Percentiles rank a stretch among this genome's conserved stretches.
Evolutionary conservation across 2,113 vertebrate genomes (phyloP).

Genomic region (Oncorhynchus nerka): DNA sequence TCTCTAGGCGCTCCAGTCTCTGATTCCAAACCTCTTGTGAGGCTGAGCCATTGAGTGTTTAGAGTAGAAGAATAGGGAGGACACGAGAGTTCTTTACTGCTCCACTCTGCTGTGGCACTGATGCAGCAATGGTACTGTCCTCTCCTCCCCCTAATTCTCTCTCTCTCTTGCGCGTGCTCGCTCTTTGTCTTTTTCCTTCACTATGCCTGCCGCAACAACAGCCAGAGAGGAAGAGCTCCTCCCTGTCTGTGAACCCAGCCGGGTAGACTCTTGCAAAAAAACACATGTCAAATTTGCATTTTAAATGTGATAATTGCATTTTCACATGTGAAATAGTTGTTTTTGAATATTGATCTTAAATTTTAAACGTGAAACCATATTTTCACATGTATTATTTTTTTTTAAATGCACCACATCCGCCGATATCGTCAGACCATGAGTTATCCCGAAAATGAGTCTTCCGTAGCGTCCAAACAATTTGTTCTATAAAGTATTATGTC

Average conservation of each 20-base stretch:
- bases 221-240: constrained; percentile 11
- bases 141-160: neutral
- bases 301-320: too few species aligned
- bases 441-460: too few species aligned
- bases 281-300: neutral
- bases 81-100: constrained; percentile 15
- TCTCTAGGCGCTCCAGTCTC: constrained; percentile 1
- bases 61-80: constrained; percentile 11
- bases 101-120: constrained; percentile 49
- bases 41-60: neutral
- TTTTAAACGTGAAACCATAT: too few species aligned
- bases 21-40: constrained; percentile 2
- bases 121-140: constrained; percentile 27
- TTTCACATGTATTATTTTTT: too few species aligned
- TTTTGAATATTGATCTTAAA: too few species aligned
- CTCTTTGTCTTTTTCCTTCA: constrained; percentile 13
- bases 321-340: too few species aligned
- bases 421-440: too few species aligned
- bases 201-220: constrained; percentile 5
- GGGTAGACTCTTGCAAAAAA: constrained; percentile 3
- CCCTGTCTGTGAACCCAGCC: constrained; percentile 16
- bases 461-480: too few species aligned
- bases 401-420: too few species aligned
- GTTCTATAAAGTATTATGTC: too few species aligned
- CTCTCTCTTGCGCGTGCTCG: neutral